Conservation (phyloP, 35 echinoderm and acorn worm species). For the Apostichopus parvimensis region DNA sequence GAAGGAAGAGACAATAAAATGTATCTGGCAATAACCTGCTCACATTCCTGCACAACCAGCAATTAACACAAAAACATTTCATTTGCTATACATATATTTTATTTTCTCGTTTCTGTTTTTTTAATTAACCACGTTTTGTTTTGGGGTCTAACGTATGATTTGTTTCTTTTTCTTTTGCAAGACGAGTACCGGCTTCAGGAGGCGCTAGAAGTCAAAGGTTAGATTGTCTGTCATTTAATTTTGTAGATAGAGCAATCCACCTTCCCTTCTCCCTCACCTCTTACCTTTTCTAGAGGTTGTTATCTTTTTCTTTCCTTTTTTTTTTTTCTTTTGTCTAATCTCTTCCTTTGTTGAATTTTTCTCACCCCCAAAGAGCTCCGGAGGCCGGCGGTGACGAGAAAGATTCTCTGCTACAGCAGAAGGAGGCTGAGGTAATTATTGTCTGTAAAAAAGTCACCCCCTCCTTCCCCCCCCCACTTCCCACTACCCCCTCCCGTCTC, state of each 20-base stretch:
- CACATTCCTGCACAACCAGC: background rate
- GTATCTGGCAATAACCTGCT: background rate
- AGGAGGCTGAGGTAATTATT: conserved; percentile 72
- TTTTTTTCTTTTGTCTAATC: background rate
- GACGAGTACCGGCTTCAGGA: background rate
- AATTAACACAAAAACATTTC: background rate
- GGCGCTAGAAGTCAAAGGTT: background rate
- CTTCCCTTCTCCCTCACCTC: background rate
- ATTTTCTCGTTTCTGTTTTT: background rate
- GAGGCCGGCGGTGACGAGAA: conserved; percentile 67
- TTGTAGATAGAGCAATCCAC: background rate
- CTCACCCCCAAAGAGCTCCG: conserved; percentile 25
- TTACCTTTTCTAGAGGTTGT: background rate
- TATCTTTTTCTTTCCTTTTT: too few relatives aligned
- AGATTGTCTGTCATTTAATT: background rate
- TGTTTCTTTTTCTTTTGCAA: background rate
- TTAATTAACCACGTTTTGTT: background rate
- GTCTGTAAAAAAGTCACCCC: background rate
- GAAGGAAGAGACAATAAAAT: too few relatives aligned
- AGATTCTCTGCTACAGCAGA: conserved; percentile 83
- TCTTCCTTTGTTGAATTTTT: background rate
- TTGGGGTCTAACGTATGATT: background rate
- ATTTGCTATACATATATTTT: background rate
- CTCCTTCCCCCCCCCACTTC: background rate
- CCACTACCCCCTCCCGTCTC: background rate